Percentiles rank a stretch among this genome's conserved stretches.
phyloP scores from a whole-genome alignment of 2,797 vertebrate species.

The Arnoldichthys spilopterus region DNA sequence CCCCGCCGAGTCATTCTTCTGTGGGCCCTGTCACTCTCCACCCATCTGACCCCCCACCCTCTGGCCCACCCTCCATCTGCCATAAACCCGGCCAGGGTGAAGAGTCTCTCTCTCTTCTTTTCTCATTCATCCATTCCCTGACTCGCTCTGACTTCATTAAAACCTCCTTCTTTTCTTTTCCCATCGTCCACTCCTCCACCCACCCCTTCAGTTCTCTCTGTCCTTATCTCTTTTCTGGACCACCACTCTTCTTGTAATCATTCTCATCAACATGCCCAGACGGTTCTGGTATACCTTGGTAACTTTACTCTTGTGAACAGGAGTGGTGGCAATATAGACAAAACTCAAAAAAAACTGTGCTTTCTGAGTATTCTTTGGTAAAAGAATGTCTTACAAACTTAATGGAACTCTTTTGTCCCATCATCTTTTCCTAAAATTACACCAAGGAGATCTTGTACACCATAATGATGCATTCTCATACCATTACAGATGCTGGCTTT shows the following conservation, averaged over 20 bases:
- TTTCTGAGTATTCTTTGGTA: neutral
- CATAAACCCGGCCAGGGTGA: constrained; percentile 50
- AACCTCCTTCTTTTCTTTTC: constrained; percentile 61
- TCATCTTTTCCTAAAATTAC: neutral
- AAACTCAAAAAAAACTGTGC: neutral
- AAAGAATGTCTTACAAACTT: neutral
- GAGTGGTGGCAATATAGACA: neutral
- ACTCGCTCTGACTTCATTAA: constrained; percentile 56
- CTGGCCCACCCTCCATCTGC: constrained; percentile 56
- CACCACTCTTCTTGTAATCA: neutral
- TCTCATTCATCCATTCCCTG: constrained; percentile 48
- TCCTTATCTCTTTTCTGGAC: constrained; percentile 17
- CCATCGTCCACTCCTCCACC: constrained; percentile 61
- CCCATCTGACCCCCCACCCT: constrained; percentile 69
- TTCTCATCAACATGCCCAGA: constrained; percentile 63
- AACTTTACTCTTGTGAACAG: neutral
- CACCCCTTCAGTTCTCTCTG: constrained; percentile 56
- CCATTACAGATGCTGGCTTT: too few relatives aligned
- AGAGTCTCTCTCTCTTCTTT: constrained; percentile 53
- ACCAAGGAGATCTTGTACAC: neutral
- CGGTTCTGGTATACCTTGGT: neutral
- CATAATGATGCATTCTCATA: neutral
- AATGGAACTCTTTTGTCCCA: neutral
- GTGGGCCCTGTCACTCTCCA: constrained; percentile 70
- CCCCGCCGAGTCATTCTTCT: constrained; percentile 83